Conservation (phyloP, 2,113 vertebrate genomes). For the Gopherus flavomarginatus region DNA sequence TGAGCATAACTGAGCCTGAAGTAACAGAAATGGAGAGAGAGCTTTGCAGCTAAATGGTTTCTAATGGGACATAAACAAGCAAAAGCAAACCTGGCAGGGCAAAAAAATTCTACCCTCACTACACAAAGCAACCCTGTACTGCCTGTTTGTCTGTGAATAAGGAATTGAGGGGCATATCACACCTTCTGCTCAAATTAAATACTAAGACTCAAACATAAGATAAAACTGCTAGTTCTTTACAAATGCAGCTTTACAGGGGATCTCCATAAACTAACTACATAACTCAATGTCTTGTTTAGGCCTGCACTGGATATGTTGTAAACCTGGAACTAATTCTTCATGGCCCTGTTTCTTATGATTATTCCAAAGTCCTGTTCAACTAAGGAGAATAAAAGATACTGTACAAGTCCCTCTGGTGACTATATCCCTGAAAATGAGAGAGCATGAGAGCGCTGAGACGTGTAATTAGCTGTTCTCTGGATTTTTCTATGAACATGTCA, state of each 20-base stretch:
- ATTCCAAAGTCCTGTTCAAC: constrained; percentile 19
- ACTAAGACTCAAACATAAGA: not conserved
- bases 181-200: not conserved
- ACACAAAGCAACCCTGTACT: not conserved
- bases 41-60: not conserved
- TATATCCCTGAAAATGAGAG: constrained; percentile 18
- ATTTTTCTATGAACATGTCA: not conserved
- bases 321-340: constrained; percentile 52
- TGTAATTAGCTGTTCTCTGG: constrained; percentile 49
- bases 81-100: not conserved
- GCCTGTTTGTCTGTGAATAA: not conserved
- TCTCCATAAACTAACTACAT: not conserved
- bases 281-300: constrained; percentile 17
- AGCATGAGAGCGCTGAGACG: not conserved
- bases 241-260: not conserved
- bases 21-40: not conserved
- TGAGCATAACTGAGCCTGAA: not conserved
- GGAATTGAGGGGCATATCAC: not conserved
- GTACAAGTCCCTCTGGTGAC: not conserved
- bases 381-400: not conserved
- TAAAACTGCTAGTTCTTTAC: not conserved
- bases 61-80: not conserved
- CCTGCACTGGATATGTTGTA: not conserved
- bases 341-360: constrained; percentile 4
- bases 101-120: not conserved